phyloP scores from a whole-genome alignment of 1,140 invertebrate genomes.

The Aphaenogaster ashmeadi region DNA sequence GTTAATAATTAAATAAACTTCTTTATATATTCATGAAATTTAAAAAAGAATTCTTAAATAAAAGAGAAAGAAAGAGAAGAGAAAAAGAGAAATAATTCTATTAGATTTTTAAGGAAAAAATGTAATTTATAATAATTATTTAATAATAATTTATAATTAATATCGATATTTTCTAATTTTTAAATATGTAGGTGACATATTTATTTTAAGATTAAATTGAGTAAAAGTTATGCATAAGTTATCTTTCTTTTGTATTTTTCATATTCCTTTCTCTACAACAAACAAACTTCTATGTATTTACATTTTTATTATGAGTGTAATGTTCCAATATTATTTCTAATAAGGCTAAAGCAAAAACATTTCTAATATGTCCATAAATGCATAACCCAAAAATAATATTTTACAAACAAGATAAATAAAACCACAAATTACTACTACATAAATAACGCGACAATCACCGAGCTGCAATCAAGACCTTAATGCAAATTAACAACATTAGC shows the following conservation, averaged over 20 bases:
- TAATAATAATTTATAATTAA: neutral
- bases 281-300: neutral
- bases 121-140: neutral
- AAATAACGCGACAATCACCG: conserved; percentile 3
- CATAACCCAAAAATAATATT: neutral
- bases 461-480: neutral
- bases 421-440: neutral
- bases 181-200: neutral
- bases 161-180: too few relatives aligned
- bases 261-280: neutral
- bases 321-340: neutral
- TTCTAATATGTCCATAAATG: neutral
- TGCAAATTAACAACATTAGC: neutral
- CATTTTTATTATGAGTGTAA: neutral
- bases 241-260: neutral
- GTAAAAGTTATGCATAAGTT: neutral
- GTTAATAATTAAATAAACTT: neutral
- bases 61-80: neutral
- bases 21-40: too few relatives aligned
- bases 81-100: neutral
- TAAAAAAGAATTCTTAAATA: neutral
- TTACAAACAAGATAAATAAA: neutral
- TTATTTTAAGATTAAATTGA: neutral
- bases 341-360: neutral
- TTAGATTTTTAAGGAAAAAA: neutral